Percentiles rank a stretch among this genome's conserved stretches.
phyloP scores from a whole-genome alignment of 1,140 invertebrate genomes.

The Aphelinus atriplicis region DNA sequence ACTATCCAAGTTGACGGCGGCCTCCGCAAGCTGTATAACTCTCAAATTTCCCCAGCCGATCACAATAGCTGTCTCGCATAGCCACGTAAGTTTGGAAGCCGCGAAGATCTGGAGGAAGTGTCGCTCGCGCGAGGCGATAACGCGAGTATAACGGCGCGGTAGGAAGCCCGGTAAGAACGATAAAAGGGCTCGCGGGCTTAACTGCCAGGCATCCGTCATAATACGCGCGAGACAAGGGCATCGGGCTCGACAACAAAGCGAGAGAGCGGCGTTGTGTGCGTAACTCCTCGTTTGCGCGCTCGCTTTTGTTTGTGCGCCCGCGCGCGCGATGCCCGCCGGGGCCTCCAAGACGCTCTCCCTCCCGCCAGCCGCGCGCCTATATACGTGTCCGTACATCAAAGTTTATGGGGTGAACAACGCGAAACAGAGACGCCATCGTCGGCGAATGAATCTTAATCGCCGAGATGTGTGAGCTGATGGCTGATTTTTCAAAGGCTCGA shows the following conservation, averaged over 20 bases:
- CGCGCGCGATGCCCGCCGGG: slow-evolving; percentile 49
- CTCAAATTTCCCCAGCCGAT: too few relatives aligned
- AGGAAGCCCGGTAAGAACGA: slow-evolving; percentile 16
- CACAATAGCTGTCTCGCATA: too few relatives aligned
- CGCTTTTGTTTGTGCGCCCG: slow-evolving; percentile 56
- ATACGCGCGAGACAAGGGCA: slow-evolving; percentile 51
- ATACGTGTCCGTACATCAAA: slow-evolving; percentile 57
- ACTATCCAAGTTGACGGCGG: too few relatives aligned
- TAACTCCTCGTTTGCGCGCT: slow-evolving; percentile 59
- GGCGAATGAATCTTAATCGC: slow-evolving; percentile 34
- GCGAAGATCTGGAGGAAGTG: too few relatives aligned
- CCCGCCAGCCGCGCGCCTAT: slow-evolving; percentile 19
- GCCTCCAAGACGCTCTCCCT: slow-evolving; percentile 42
- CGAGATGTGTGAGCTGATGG: slow-evolving; percentile 4
- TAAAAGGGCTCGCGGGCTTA: slow-evolving; percentile 28
- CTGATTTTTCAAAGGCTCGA: too few relatives aligned
- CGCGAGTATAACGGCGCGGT: slow-evolving; percentile 2
- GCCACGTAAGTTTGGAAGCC: too few relatives aligned
- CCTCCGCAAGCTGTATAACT: too few relatives aligned
- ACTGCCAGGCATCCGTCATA: slow-evolving; percentile 56
- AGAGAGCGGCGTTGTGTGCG: slow-evolving; percentile 46
- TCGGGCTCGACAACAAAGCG: slow-evolving; percentile 42
- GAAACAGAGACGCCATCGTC: background rate
- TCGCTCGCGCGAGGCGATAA: slow-evolving; percentile 18
- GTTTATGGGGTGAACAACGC: slow-evolving; percentile 51